phyloP scores from a whole-genome alignment of 2,113 vertebrate genomes.

The Montifringilla adamsi region DNA sequence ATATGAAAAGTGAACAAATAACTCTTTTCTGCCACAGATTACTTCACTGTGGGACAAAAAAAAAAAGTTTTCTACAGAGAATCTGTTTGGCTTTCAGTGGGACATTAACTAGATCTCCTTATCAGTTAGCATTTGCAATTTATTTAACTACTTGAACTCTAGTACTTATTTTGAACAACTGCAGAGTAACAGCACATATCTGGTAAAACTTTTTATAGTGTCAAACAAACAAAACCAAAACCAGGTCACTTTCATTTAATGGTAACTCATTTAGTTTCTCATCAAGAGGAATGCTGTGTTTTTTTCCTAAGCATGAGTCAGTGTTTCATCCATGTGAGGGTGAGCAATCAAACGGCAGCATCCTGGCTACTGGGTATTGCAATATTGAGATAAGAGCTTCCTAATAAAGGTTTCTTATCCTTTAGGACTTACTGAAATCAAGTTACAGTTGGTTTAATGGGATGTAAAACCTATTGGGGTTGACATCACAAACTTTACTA shows the following conservation, averaged over 20 bases:
- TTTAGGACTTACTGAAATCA: neutral
- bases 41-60: neutral
- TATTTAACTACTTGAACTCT: neutral
- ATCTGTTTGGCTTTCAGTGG: neutral
- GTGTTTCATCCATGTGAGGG: neutral
- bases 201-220: neutral
- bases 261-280: neutral
- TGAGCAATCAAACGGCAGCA: neutral
- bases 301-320: neutral
- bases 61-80: neutral
- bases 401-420: neutral
- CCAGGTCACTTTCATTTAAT: neutral
- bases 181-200: neutral
- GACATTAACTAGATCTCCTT: conserved; percentile 38
- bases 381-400: neutral
- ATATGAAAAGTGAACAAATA: neutral
- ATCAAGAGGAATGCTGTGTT: neutral
- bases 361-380: neutral
- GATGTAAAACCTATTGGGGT: neutral
- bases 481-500: neutral
- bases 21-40: neutral
- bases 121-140: conserved; percentile 18
- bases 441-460: conserved; percentile 23
- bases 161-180: neutral
- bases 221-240: neutral